Base-by-base conservation (phyloP, 2,113 vertebrate genomes). In the Aphyosemion australe region DNA sequence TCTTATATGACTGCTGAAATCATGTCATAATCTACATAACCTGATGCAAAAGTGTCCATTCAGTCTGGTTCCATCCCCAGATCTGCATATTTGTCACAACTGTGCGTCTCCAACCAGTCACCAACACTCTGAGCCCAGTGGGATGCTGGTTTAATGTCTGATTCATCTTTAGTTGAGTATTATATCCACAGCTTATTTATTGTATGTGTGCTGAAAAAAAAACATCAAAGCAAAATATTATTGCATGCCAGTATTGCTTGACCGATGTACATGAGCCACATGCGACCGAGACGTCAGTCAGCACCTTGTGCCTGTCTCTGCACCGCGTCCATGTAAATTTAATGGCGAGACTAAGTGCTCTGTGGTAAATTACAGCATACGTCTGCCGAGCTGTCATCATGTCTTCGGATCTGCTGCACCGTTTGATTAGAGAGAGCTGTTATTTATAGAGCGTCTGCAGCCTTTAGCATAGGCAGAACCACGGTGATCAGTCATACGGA, bases 401-500 rank as follows among this genome's bases (percentile, higher is more conserved):
- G 15, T 54, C 72, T 50, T 63, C 6, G 16, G 59, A 75, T 80
- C 74, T 15, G 26, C 63, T 26, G 78, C 60, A 32, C 41, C 19
- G 69, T 82, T 77, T 84, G 80, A 86, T 83, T 49, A 70, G 67
- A 50, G 15, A 12, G 60, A 51, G 69, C 46, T 54, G 62, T 80
- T 87, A 80, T 85, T 83, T 85, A 78, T 82, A 77, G 69, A 59
- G 6, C 56, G 34, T 69, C 37, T n/a, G 51, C 61, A 65, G 74
- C 69, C 67, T 80, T 85, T 87, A 85, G 79, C 60, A 67, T 85
- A 68, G 83, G 80, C 74, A 72, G 12, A 65, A 61, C 54, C 49
- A 21, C 58, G 20, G 75, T 45, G 53, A 89, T 89, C 80, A 61
- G 59, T 88, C 77, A 82, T 77, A 65, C 13, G 47, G 82, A 87